These are phyloP conservation scores for Bombyx mandarina DNA, from an alignment of 1,140 invertebrate species.

Conservation along the genomic window DNA sequence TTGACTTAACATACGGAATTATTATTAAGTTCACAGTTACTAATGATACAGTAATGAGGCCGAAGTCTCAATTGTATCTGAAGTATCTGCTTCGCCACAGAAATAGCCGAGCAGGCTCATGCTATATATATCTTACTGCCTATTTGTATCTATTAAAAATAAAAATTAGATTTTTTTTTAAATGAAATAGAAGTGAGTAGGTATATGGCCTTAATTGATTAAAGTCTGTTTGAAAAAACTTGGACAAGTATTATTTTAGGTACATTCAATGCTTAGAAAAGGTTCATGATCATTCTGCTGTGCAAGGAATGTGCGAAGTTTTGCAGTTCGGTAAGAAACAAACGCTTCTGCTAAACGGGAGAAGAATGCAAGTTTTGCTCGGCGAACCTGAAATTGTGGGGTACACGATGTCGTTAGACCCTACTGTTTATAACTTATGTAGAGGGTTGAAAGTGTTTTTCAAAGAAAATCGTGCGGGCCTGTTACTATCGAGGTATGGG, in stretches of 20 bases:
- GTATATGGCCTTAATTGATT: no score
- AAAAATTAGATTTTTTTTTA: no score
- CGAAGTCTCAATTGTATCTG: no score
- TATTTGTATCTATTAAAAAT: no score
- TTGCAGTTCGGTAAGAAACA: constrained; percentile 59
- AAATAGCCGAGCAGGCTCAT: no score
- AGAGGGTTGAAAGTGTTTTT: constrained; percentile 71
- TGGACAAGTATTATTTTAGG: constrained; percentile 21
- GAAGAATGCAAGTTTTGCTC: constrained; percentile 52
- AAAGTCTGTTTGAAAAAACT: no score
- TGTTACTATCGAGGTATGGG: constrained; percentile 58
- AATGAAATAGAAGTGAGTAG: no score
- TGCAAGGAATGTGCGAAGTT: constrained; percentile 62
- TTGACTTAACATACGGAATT: constrained; percentile 1
- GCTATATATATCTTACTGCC: no score
- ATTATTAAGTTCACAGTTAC: no score
- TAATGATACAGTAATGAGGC: no score
- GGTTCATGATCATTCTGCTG: constrained; percentile 54
- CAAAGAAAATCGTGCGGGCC: constrained; percentile 56
- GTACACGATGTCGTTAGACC: constrained; percentile 61
- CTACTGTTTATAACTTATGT: constrained; percentile 67
- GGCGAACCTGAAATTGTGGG: constrained; percentile 60
- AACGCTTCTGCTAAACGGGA: constrained; percentile 49
- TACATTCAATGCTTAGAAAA: constrained; percentile 56
- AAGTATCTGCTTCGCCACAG: no score